Evolutionary conservation across 2,113 vertebrate genomes (phyloP).

Genomic region (Centropus bengalensis): DNA sequence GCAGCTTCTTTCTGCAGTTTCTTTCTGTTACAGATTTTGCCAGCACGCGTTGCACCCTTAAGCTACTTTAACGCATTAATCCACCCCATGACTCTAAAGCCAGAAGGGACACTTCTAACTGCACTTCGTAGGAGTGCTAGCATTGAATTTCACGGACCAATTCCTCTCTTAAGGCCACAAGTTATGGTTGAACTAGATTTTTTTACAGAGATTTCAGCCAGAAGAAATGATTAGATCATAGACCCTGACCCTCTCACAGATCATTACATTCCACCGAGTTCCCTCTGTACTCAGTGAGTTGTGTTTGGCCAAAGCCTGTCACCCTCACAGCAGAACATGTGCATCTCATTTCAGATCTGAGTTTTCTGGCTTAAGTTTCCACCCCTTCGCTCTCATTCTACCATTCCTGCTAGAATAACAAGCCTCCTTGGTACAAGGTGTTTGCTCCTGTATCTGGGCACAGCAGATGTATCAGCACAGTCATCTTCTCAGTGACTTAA

Average conservation of each 20-base stretch:
- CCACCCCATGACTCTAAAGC: slow-evolving; percentile 27
- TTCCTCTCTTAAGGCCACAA: slow-evolving; percentile 32
- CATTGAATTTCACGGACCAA: slow-evolving; percentile 36
- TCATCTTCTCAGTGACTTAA: not conserved
- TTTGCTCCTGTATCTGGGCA: not conserved
- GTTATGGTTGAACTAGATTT: slow-evolving; percentile 42
- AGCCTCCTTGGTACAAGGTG: not conserved
- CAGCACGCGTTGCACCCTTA: not conserved
- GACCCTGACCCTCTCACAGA: slow-evolving; percentile 53
- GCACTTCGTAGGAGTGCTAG: not conserved
- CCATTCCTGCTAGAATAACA: slow-evolving; percentile 7
- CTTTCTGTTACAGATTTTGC: not conserved
- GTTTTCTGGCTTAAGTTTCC: slow-evolving; percentile 40
- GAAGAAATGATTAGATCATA: slow-evolving; percentile 63
- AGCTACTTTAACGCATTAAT: slow-evolving; percentile 37
- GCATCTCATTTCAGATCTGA: slow-evolving; percentile 55
- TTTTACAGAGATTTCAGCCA: slow-evolving; percentile 61
- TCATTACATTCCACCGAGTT: slow-evolving; percentile 26
- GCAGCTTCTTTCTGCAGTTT: not conserved
- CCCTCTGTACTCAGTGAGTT: slow-evolving; percentile 34
- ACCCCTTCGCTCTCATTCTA: slow-evolving; percentile 11
- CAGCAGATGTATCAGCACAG: not conserved
- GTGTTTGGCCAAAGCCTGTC: slow-evolving; percentile 51
- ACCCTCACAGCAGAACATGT: slow-evolving; percentile 49
- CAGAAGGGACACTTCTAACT: slow-evolving; percentile 43